Percentiles rank a stretch among this genome's conserved stretches.
phyloP scores from a whole-genome alignment of 1,140 invertebrate species.

The Hydropsyche tenuis region DNA sequence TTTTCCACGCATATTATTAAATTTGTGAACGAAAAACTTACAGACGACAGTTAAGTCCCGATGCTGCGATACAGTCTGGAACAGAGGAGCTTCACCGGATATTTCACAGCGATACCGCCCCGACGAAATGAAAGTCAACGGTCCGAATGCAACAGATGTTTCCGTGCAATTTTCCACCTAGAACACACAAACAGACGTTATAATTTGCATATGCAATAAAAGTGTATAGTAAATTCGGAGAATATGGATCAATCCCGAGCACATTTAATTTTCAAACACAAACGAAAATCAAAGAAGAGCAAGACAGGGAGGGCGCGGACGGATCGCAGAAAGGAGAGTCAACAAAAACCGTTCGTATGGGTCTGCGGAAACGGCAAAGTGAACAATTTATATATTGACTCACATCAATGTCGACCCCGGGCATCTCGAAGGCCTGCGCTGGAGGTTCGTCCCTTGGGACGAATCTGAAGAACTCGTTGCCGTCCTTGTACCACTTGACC shows the following conservation, averaged over 20 bases:
- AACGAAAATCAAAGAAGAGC: no score
- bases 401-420: conserved; percentile 71
- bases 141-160: conserved; percentile 69
- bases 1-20: neutral
- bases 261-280: no score
- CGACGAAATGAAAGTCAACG: conserved; percentile 72
- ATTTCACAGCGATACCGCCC: conserved; percentile 86
- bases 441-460: conserved; percentile 71
- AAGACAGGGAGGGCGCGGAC: no score
- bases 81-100: conserved; percentile 81
- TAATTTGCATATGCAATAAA: no score
- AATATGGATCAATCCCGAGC: no score
- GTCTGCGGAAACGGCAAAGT: neutral
- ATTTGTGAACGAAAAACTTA: conserved; percentile 62
- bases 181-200: conserved; percentile 12
- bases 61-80: conserved; percentile 78
- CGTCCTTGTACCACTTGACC: conserved; percentile 78
- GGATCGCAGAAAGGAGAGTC: neutral
- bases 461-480: conserved; percentile 75
- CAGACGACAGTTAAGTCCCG: conserved; percentile 79
- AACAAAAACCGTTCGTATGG: conserved; percentile 1
- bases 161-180: conserved; percentile 63
- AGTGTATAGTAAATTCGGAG: no score
- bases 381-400: conserved; percentile 54
- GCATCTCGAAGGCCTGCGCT: conserved; percentile 66